These are phyloP conservation scores for Labeo rohita DNA, from an alignment of 2,113 vertebrate species.

Conservation along the genomic window DNA sequence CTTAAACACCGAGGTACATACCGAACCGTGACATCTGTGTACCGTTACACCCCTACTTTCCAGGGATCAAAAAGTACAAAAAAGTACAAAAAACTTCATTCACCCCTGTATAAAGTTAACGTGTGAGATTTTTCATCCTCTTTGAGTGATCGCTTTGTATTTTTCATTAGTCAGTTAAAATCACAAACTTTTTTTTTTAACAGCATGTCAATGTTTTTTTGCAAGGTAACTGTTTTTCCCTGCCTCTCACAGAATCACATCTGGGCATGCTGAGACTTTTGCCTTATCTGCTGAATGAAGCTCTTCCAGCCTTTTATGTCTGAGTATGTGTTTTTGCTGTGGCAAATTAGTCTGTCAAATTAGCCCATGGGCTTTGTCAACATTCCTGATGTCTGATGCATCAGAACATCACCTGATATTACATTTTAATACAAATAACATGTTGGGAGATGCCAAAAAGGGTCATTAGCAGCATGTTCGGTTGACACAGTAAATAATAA, in stretches of 20 bases:
- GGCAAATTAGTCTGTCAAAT: conserved; percentile 58
- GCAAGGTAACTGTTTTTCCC: conserved; percentile 44
- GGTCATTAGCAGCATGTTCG: conserved; percentile 4
- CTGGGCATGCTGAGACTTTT: conserved; percentile 55
- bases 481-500: conserved; percentile 2
- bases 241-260: conserved; percentile 4
- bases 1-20: no score
- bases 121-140: background rate
- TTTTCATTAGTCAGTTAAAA: background rate
- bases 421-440: conserved; percentile 44
- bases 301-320: conserved; percentile 60
- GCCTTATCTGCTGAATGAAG: conserved; percentile 49
- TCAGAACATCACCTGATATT: conserved; percentile 52
- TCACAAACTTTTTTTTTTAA: background rate
- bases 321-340: conserved; percentile 59
- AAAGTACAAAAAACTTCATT: background rate
- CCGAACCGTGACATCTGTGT: no score
- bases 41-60: background rate
- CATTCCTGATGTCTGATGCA: conserved; percentile 46
- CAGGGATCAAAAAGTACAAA: background rate
- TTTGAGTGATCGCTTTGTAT: background rate
- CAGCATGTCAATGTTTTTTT: background rate
- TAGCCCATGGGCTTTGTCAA: conserved; percentile 58
- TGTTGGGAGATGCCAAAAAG: background rate
- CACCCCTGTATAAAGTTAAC: background rate